Conservation (phyloP, 2,113 vertebrate genomes). For the Chrysochloris asiatica region DNA sequence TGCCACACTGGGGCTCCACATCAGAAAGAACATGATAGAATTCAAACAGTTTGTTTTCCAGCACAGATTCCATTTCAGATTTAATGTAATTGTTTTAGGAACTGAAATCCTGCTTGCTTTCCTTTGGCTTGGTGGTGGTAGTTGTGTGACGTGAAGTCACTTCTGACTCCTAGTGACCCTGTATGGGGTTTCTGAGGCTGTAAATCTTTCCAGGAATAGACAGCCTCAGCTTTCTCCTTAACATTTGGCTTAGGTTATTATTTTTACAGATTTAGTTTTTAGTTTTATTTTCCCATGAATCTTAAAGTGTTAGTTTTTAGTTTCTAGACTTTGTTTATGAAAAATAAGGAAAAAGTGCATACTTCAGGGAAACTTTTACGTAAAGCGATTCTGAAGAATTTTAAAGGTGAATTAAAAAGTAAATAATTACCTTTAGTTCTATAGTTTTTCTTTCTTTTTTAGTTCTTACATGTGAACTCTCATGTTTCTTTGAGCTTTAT, state of each 20-base stretch:
- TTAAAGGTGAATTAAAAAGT: neutral
- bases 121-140: neutral
- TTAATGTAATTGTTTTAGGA: neutral
- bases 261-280: constrained; percentile 7
- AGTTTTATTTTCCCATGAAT: neutral
- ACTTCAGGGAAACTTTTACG: neutral
- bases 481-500: neutral
- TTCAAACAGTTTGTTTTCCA: neutral
- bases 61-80: neutral
- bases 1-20: no score
- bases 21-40: neutral
- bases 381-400: neutral
- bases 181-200: no score
- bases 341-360: neutral
- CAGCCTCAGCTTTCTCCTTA: no score
- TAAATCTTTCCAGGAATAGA: no score
- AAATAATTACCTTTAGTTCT: neutral
- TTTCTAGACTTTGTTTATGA: neutral
- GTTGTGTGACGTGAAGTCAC: no score
- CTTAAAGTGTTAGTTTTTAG: constrained; percentile 6
- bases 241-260: neutral
- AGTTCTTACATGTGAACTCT: neutral
- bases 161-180: no score
- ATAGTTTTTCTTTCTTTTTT: neutral
- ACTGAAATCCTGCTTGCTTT: no score